Conservation (phyloP, 2,888 invertebrate species). For the Drosophila acutilabella region DNA sequence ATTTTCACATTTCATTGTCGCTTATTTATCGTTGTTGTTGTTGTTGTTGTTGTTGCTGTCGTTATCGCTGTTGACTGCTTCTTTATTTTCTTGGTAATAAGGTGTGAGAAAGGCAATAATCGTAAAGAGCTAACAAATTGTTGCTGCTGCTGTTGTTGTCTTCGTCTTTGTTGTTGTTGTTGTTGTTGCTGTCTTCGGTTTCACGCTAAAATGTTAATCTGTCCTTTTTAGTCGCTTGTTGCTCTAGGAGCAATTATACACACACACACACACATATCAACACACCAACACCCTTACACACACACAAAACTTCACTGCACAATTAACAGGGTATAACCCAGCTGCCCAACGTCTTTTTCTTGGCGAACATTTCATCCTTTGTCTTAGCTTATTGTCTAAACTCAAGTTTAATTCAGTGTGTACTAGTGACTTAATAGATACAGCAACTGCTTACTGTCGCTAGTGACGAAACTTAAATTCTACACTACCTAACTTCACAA, state of each 20-base stretch:
- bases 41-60: conserved; percentile 21
- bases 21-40: conserved; percentile 37
- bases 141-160: conserved; percentile 49
- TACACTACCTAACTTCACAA: too few relatives aligned
- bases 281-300: neutral
- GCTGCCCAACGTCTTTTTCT: neutral
- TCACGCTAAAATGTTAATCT: conserved; percentile 79
- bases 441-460: too few relatives aligned
- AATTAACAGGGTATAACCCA: neutral
- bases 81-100: conserved; percentile 82
- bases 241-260: conserved; percentile 54
- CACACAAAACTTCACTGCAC: neutral
- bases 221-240: conserved; percentile 57
- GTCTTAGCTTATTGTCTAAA: neutral
- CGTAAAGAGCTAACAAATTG: conserved; percentile 82
- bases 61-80: conserved; percentile 45
- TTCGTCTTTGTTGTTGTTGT: conserved; percentile 7
- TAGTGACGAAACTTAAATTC: too few relatives aligned
- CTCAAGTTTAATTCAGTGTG: too few relatives aligned
- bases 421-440: too few relatives aligned
- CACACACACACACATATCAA: conserved; percentile 14
- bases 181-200: conserved; percentile 54
- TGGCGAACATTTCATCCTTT: neutral
- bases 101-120: conserved; percentile 83
- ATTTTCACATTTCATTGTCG: conserved; percentile 74